Conservation (phyloP, 2,888 invertebrate species). For the Crossocerus cetratus region DNA sequence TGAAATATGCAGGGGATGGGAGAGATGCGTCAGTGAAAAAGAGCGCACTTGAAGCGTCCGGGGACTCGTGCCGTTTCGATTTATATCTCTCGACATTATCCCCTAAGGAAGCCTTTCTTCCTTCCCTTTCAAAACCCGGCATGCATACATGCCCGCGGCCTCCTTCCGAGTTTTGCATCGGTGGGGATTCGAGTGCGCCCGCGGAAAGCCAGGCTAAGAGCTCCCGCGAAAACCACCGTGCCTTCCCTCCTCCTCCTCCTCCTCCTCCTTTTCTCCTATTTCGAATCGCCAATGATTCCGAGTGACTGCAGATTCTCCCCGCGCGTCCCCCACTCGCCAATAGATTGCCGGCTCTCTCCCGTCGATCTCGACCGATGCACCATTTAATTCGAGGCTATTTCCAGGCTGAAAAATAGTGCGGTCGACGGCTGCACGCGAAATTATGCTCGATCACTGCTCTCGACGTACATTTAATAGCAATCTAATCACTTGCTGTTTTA, state of each 20-base stretch:
- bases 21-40: conserved; percentile 1
- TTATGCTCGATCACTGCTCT: no score
- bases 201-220: not conserved
- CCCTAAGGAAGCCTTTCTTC: conserved; percentile 6
- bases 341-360: no score
- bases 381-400: no score
- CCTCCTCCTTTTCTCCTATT: not conserved
- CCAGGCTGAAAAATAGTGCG: no score
- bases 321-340: no score
- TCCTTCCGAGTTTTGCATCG: not conserved
- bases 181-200: not conserved
- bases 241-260: not conserved
- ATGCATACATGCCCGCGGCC: not conserved
- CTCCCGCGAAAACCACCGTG: not conserved
- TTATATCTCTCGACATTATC: conserved; percentile 10
- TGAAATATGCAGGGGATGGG: not conserved
- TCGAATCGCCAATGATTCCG: not conserved
- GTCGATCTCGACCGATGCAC: no score
- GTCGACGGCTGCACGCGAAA: no score
- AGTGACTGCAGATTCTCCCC: not conserved
- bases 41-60: not conserved
- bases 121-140: conserved; percentile 2
- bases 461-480: no score
- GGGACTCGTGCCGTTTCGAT: conserved; percentile 12
- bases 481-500: no score